A percentile compares a stretch with the other conserved stretches of the same genome.
Evolutionary conservation across 2,113 vertebrate species (phyloP).

Genomic region (Onychostruthus taczanowskii): DNA sequence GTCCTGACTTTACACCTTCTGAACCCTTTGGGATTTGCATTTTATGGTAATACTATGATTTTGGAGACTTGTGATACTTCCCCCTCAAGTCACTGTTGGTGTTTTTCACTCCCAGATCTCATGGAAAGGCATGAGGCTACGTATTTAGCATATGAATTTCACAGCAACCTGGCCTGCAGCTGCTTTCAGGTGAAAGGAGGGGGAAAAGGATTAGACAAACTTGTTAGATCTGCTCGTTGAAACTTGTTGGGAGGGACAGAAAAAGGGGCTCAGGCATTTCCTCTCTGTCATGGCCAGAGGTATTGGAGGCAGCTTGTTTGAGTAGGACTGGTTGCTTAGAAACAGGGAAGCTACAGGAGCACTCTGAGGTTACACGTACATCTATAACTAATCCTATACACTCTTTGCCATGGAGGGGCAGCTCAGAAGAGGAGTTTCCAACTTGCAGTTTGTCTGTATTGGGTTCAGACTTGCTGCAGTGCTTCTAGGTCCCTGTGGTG

Average conservation of each 20-base stretch:
- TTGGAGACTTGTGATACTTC: background rate
- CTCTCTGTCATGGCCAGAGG: background rate
- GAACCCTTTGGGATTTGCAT: background rate
- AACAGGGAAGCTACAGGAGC: background rate
- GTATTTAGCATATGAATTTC: background rate
- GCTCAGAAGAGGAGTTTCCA: background rate
- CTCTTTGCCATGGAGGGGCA: background rate
- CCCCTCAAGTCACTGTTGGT: background rate
- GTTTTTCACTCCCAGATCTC: background rate
- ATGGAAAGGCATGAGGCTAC: background rate
- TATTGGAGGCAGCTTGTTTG: background rate
- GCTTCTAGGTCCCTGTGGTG: background rate
- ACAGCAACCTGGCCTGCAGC: background rate
- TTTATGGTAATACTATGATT: background rate
- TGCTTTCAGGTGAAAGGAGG: background rate
- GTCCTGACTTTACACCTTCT: background rate
- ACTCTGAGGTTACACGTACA: background rate
- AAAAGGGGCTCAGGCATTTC: background rate
- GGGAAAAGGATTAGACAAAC: background rate
- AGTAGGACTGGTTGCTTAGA: constrained; percentile 14
- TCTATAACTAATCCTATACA: background rate
- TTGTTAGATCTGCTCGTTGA: background rate
- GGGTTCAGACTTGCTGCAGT: background rate
- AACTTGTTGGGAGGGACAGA: background rate
- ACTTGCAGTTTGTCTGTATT: background rate